Percentiles rank a stretch among this genome's conserved stretches.
These are phyloP conservation scores for Axinella damicornis DNA, from an alignment of 37 sponge, comb jelly and placozoan species.

Conservation along the genomic window DNA sequence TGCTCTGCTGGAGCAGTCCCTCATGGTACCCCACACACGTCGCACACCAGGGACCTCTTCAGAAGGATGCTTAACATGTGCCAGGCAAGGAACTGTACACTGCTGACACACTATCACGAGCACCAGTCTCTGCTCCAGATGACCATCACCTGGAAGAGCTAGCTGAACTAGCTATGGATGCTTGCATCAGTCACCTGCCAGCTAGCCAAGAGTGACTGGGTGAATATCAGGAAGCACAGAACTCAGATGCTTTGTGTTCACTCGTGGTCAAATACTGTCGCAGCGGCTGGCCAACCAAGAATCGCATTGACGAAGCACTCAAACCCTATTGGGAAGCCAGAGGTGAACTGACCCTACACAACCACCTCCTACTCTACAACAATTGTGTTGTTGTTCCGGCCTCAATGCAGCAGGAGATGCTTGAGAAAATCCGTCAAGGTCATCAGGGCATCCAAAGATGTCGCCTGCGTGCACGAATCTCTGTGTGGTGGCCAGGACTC, in stretches of 20 bases:
- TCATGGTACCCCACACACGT: too few relatives aligned
- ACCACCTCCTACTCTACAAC: slow-evolving; percentile 32
- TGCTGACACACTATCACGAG: slow-evolving; percentile 42
- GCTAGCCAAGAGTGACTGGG: slow-evolving; percentile 2
- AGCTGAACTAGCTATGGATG: slow-evolving; percentile 21
- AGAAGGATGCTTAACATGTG: too few relatives aligned
- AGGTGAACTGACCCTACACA: slow-evolving; percentile 13
- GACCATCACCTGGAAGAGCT: not conserved
- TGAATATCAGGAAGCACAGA: slow-evolving; percentile 20
- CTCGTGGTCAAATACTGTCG: slow-evolving; percentile 23
- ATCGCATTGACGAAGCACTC: not conserved
- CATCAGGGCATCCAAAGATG: slow-evolving; percentile 48
- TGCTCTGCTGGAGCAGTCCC: too few relatives aligned
- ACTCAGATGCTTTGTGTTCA: slow-evolving; percentile 8
- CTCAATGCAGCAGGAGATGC: slow-evolving; percentile 14
- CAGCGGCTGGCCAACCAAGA: slow-evolving; percentile 42
- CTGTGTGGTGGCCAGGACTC: slow-evolving; percentile 53
- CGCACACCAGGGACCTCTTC: too few relatives aligned
- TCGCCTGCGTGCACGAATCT: not conserved
- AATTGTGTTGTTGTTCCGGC: slow-evolving; percentile 32
- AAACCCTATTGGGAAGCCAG: slow-evolving; percentile 38
- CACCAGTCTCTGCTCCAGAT: slow-evolving; percentile 9
- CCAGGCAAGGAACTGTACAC: too few relatives aligned
- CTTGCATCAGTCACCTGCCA: slow-evolving; percentile 11
- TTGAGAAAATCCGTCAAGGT: slow-evolving; percentile 43